Conservation (phyloP, 1,140 invertebrate species). For the Bombus cullumanus region DNA sequence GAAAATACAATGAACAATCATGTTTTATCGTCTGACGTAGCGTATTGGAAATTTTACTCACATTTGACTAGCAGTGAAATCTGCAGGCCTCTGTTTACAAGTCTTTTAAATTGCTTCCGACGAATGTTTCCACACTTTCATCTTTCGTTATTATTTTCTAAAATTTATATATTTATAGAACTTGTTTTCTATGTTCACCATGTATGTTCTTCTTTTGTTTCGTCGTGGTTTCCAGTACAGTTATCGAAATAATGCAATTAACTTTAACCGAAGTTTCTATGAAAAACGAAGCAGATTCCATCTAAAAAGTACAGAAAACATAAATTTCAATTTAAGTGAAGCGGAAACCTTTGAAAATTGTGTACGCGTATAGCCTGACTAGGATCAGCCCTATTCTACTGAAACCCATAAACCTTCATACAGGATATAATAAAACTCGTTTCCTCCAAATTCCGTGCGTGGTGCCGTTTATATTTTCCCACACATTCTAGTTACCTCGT, state of each 20-base stretch:
- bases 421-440: background rate
- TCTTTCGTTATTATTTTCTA: background rate
- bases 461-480: background rate
- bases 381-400: background rate
- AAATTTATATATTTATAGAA: background rate
- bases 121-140: too few species aligned
- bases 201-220: background rate
- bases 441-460: background rate
- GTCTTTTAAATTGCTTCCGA: background rate
- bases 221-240: background rate
- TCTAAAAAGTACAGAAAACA: background rate
- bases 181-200: too few species aligned
- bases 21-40: background rate
- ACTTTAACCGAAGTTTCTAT: background rate
- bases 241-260: too few species aligned
- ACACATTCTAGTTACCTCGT: background rate
- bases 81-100: background rate
- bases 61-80: background rate
- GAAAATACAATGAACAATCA: background rate
- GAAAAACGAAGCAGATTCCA: background rate
- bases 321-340: background rate
- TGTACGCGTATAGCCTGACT: background rate
- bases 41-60: conserved; percentile 4
- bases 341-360: background rate
- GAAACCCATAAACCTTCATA: background rate